phyloP scores from a whole-genome alignment of 2,113 vertebrate genomes.

The Campylomormyrus tamandua region DNA sequence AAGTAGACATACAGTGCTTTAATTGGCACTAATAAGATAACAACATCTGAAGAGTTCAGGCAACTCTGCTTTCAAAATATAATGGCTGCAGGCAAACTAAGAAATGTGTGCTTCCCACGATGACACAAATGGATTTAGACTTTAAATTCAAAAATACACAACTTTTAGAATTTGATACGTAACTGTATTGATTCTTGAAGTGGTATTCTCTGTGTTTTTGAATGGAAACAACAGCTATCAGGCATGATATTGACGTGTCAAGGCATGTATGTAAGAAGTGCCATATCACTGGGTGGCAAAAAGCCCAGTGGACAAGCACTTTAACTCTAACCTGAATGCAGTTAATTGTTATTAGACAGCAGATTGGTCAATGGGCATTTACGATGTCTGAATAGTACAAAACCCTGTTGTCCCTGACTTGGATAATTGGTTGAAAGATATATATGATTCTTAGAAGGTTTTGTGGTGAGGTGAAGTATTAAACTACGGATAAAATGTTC shows the following conservation, averaged over 20 bases:
- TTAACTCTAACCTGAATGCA: not conserved
- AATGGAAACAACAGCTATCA: not conserved
- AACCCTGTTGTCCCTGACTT: not conserved
- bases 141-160: not conserved
- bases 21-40: constrained; percentile 67
- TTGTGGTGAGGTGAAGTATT: not conserved
- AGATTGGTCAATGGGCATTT: not conserved
- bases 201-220: not conserved
- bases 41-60: constrained; percentile 50
- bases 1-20: constrained; percentile 62
- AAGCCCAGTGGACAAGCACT: not conserved
- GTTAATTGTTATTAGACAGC: not conserved
- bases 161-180: not conserved
- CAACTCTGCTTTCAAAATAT: constrained; percentile 58
- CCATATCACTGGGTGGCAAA: not conserved
- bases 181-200: not conserved
- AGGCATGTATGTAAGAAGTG: not conserved
- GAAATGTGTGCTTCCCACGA: constrained; percentile 36
- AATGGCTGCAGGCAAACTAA: constrained; percentile 55
- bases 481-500: not conserved
- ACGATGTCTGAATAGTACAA: not conserved
- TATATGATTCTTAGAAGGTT: not conserved
- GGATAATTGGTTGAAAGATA: not conserved
- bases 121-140: constrained; percentile 25
- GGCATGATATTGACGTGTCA: not conserved